phyloP scores from a whole-genome alignment of 2,113 vertebrate genomes.

The Datnioides undecimradiatus region DNA sequence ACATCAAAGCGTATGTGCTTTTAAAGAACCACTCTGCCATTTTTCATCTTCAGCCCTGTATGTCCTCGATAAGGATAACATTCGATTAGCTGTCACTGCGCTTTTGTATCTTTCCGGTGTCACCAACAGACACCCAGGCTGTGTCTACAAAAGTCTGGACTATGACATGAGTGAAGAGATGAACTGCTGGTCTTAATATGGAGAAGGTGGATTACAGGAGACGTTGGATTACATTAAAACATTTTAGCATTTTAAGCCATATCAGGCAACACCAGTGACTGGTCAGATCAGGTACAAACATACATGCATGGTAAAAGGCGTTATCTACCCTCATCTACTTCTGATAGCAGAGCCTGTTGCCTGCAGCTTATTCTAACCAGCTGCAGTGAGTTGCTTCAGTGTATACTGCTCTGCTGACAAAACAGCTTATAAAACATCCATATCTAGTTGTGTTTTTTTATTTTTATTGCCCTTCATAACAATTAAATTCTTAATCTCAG shows the following conservation, averaged over 20 bases:
- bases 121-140: constrained; percentile 1
- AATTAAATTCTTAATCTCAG: not conserved
- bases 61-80: constrained; percentile 47
- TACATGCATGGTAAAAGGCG: not conserved
- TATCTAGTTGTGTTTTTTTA: not conserved
- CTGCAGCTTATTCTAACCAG: not conserved
- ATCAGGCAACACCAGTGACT: not conserved
- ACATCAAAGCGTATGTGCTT: constrained; percentile 42
- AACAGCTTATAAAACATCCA: not conserved
- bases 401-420: not conserved
- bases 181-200: not conserved
- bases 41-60: constrained; percentile 42
- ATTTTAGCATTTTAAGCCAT: not conserved
- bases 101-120: constrained; percentile 5
- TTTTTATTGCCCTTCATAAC: not conserved
- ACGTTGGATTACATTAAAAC: not conserved
- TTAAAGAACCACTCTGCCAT: constrained; percentile 30
- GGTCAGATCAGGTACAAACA: not conserved
- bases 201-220: too few relatives aligned
- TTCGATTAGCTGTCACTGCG: constrained; percentile 36
- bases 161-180: not conserved
- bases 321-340: not conserved
- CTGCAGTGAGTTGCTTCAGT: not conserved
- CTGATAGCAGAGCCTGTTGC: not conserved
- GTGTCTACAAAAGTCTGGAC: not conserved